phyloP scores from a whole-genome alignment of 2,888 invertebrate genomes.

The Colostygia pectinataria region DNA sequence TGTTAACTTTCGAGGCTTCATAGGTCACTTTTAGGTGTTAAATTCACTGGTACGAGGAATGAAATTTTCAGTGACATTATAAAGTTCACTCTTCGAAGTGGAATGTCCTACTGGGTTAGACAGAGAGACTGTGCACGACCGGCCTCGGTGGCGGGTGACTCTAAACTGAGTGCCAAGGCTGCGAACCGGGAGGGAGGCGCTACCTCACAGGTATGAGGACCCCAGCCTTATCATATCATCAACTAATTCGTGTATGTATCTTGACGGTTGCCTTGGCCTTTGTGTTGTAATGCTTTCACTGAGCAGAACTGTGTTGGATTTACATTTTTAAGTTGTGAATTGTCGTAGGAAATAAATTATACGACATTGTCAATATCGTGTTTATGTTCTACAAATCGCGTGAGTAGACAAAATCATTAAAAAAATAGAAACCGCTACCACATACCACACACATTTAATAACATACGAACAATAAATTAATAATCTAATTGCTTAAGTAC shows the following conservation, averaged over 20 bases:
- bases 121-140: slow-evolving; percentile 40
- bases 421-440: no score
- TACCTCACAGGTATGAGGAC: slow-evolving; percentile 33
- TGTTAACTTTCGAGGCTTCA: slow-evolving; percentile 48
- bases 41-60: slow-evolving; percentile 46
- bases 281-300: slow-evolving; percentile 7
- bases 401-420: no score
- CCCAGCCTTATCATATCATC: slow-evolving; percentile 34
- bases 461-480: no score
- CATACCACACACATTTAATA: no score
- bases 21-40: slow-evolving; percentile 59
- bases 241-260: slow-evolving; percentile 33
- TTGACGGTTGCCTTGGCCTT: slow-evolving; percentile 31
- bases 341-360: no score
- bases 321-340: background rate
- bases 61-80: slow-evolving; percentile 53
- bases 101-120: slow-evolving; percentile 38
- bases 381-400: no score
- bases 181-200: slow-evolving; percentile 29
- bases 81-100: slow-evolving; percentile 59
- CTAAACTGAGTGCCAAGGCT: slow-evolving; percentile 51
- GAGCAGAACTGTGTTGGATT: background rate
- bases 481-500: no score
- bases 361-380: no score
- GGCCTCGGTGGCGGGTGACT: slow-evolving; percentile 45